Conservation (phyloP, 2,797 vertebrate species). For the Darevskia mixta region DNA sequence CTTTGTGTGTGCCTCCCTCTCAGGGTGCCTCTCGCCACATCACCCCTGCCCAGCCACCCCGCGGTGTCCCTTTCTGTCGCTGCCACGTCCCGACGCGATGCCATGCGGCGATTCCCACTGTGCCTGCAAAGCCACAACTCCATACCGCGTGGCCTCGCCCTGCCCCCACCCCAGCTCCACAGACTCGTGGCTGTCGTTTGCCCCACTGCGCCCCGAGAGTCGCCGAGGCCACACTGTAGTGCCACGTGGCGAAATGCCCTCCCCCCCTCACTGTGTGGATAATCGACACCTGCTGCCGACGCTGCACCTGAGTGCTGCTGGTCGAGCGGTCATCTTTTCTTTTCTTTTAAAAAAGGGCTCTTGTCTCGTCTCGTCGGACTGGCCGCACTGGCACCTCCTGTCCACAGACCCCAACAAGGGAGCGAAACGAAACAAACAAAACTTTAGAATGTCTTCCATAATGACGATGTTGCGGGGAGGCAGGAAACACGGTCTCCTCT, state of each 20-base stretch:
- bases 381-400: constrained; percentile 18
- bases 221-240: neutral
- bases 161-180: neutral
- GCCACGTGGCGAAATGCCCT: constrained; percentile 3
- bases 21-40: constrained; percentile 33
- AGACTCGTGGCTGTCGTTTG: neutral
- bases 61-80: neutral
- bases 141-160: constrained; percentile 12
- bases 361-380: constrained; percentile 47
- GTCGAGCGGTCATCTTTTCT: constrained; percentile 12
- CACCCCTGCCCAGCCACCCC: neutral
- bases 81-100: constrained; percentile 4
- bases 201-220: neutral
- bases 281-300: constrained; percentile 15
- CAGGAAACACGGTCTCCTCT: constrained; percentile 2
- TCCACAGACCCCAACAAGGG: constrained; percentile 36
- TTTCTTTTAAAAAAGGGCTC: constrained; percentile 41
- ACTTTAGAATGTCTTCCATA: constrained; percentile 55
- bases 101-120: constrained; percentile 37
- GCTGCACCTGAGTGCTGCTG: neutral
- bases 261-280: constrained; percentile 7
- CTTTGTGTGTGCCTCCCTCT: constrained; percentile 33
- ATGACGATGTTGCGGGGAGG: constrained; percentile 34
- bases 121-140: constrained; percentile 44
- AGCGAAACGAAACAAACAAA: constrained; percentile 45